These are phyloP conservation scores for Eulemur rubriventer DNA, from an alignment of 2,797 vertebrate species.

Conservation along the genomic window DNA sequence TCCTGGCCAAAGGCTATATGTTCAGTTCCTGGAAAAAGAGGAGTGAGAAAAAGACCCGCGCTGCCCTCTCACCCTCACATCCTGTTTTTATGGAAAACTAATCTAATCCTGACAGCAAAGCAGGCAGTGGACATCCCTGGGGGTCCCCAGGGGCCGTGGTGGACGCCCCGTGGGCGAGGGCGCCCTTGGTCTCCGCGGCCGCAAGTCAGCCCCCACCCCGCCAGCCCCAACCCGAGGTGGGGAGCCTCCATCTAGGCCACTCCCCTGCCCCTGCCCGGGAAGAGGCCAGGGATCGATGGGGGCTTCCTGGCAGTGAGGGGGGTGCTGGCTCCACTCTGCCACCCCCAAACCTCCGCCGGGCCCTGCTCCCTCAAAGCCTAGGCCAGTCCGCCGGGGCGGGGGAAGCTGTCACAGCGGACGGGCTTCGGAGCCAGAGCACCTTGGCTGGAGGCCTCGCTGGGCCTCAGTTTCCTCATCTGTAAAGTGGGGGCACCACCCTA, in stretches of 20 bases:
- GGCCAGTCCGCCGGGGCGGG: accelerated
- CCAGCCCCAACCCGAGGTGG: not conserved
- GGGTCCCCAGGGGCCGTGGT: not conserved
- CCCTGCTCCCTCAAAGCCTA: not conserved
- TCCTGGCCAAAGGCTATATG: not conserved
- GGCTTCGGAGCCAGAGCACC: not conserved
- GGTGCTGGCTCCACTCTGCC: not conserved
- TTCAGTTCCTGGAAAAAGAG: slow-evolving; percentile 74
- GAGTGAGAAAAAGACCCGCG: not conserved
- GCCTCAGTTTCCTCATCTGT: not conserved
- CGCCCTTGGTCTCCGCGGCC: not conserved
- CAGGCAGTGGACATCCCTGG: slow-evolving; percentile 23
- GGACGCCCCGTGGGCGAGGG: not conserved
- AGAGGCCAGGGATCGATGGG: not conserved
- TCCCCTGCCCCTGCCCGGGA: not conserved
- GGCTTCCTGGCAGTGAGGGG: not conserved
- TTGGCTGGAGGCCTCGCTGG: not conserved
- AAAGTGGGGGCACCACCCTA: accelerated
- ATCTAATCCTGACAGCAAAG: slow-evolving; percentile 48
- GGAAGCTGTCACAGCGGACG: accelerated
- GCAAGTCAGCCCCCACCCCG: not conserved
- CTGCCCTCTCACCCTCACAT: slow-evolving; percentile 78
- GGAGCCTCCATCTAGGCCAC: not conserved
- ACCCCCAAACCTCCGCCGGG: not conserved
- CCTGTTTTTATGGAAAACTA: slow-evolving; percentile 93